Conservation (phyloP, 2,113 vertebrate genomes). For the Acanthisitta chloris region DNA sequence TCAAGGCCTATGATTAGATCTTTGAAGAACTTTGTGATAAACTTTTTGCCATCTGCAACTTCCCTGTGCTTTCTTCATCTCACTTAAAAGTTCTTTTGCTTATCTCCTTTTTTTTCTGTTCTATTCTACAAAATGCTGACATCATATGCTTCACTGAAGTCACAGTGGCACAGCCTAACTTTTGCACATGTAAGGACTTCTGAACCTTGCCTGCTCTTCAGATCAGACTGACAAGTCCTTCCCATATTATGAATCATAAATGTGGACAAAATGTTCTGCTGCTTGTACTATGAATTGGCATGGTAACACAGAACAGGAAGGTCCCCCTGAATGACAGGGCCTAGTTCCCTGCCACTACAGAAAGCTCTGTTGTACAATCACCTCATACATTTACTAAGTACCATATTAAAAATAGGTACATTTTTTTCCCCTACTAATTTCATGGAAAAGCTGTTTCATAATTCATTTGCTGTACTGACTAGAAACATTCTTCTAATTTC, state of each 20-base stretch:
- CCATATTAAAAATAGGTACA: not conserved
- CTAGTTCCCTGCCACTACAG: not conserved
- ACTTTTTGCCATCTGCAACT: not conserved
- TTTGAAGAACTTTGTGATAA: not conserved
- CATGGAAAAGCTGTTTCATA: conserved; percentile 1
- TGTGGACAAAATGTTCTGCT: conserved; percentile 43
- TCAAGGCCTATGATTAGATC: not conserved
- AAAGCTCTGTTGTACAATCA: not conserved
- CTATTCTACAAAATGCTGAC: not conserved
- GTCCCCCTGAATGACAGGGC: not conserved
- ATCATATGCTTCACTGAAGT: not conserved
- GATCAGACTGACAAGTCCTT: not conserved
- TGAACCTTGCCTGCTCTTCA: not conserved
- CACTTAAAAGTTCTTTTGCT: not conserved
- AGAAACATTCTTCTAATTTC: not conserved
- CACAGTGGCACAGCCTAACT: not conserved
- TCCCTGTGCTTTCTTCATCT: fast-evolving
- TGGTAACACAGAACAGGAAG: not conserved
- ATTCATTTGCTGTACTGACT: not conserved
- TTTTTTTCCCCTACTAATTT: conserved; percentile 7
- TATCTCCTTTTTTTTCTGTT: not conserved
- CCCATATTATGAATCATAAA: not conserved
- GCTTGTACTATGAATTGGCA: not conserved
- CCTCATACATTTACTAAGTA: not conserved
- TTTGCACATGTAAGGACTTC: not conserved